Evolutionary conservation across 1,140 invertebrate species (phyloP), one percentile per base, ranked within the genome.

Genomic region (Phthorimaea operculella): DNA sequence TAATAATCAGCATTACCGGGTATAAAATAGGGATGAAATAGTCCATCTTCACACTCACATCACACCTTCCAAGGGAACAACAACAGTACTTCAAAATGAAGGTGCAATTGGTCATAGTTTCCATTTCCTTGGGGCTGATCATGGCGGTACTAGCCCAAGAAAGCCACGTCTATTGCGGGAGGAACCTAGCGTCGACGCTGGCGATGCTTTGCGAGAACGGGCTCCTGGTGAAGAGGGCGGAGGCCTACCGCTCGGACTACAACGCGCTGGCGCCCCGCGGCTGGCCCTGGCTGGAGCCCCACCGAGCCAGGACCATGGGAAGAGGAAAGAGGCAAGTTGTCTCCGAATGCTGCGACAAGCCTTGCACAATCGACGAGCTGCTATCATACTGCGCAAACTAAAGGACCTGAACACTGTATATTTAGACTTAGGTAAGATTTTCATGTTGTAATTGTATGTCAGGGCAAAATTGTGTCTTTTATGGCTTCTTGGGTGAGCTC

Each of bases 321-420:
- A 59, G 64, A 33, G 66, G 51, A 10, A 69, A 64, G 50, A 48
- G 67, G 14, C 64, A 64, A 45, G 50, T 63, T 9, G 60, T 60
- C 7, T 48, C 62, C n/a, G 69, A 72, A 45, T 69, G 66, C 52
- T 69, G 69, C 21, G 64, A 72, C 7, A 71, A 71, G 15, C 59
- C 60, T 5, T 71, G 69, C 48, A 49, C 62, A 0, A 28, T 58
- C 7, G 36, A 60, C 10, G 69, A 71, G 45, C 51, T 72, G 11
- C 21, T 72, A 21, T 49, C 59, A 0, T 72, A 72, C 28, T 72
- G 69, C 14, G 21, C 47, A 1, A 54, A 61, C 21, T 59, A 44
- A 55, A 28, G 21, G 21, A 28, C 21, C 21, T 28, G 21, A 28
- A 2, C 21, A 28, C 21, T 28, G 21, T 6, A 28, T 28, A 28